Base-by-base conservation (phyloP, 92 coral and sea anemone genomes). In the Bergia puertoricense region DNA sequence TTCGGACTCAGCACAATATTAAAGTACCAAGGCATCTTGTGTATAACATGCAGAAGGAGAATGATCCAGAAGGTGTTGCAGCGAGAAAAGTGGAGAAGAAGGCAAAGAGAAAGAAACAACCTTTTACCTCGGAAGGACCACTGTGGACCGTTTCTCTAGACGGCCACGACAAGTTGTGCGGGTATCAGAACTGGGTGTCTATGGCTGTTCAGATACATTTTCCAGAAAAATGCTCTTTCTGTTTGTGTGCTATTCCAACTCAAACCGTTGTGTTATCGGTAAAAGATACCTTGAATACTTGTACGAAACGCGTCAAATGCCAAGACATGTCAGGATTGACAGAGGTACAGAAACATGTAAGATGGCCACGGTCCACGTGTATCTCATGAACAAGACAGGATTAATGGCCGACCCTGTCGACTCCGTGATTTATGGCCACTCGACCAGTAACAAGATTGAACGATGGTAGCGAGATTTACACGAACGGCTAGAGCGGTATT, bases 401-500 rank as follows among this genome's bases (percentile, higher is more conserved):
- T 10, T 54, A 3, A 57, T 82, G 86, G 82, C 38, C 13, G 86
- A 56, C 36, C 86, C 86, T 14, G 66, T n/a, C 22, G 43, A 82
- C 43, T 54, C 86, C 11, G 74, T 82, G 14, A 65, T 54, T 14
- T 82, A 82, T 48, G 86, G 86, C 23, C 54, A 59, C 22, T 78
- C 82, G 11, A 78, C 82, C 11, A 78, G 82, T 9, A 78, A 62
- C 10, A 62, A 4, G 59, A 76, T 86, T 39, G 85, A 86, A 77
- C 23, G 89, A 57, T 86, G 89, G 89, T 86, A 76, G 89, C 89
- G 75, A 46, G 89, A 86, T 38, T 76, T 86, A 6, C 85, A 86
- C 76, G 54, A 76, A 5, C 62, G 89, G 38, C 41, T 86, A 11
- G 89, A 77, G 48, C 30, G 30, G 30, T 30, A 30, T 30, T 30